Conservation (phyloP, 2,888 invertebrate species). For the Rotaria macrura region DNA sequence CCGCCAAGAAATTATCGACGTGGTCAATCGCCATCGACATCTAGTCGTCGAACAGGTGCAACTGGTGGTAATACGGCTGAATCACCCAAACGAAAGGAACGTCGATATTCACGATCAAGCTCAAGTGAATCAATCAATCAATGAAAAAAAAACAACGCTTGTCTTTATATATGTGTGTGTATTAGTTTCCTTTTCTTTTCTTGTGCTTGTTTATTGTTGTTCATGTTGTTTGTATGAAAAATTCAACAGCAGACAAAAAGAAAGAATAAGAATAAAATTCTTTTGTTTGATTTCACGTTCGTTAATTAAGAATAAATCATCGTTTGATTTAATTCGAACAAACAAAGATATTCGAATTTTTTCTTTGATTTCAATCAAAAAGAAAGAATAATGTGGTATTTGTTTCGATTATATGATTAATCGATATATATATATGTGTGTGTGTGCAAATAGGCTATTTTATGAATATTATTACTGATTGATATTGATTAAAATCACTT, state of each 20-base stretch:
- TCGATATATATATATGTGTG: too few relatives aligned
- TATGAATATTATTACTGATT: too few relatives aligned
- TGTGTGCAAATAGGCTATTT: too few relatives aligned
- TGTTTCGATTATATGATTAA: too few relatives aligned
- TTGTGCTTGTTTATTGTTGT: background rate
- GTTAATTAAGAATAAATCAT: background rate
- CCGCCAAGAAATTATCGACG: background rate
- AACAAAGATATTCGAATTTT: background rate
- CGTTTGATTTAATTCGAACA: background rate
- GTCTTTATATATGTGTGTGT: background rate
- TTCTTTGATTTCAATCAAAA: too few relatives aligned
- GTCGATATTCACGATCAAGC: conserved; percentile 8
- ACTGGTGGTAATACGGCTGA: background rate
- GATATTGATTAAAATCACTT: too few relatives aligned
- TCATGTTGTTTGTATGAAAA: conserved; percentile 1
- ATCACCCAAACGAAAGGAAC: background rate
- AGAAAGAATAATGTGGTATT: too few relatives aligned
- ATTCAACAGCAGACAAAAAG: background rate
- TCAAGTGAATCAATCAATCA: conserved; percentile 8
- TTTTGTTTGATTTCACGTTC: background rate
- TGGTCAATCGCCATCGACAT: background rate
- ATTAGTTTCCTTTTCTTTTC: background rate
- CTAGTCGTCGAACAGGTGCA: background rate
- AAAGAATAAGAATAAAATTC: background rate
- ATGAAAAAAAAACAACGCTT: background rate